Percentiles rank a stretch among this genome's conserved stretches.
phyloP scores from a whole-genome alignment of 2,888 invertebrate genomes.

The Pyrocoelia pectoralis region DNA sequence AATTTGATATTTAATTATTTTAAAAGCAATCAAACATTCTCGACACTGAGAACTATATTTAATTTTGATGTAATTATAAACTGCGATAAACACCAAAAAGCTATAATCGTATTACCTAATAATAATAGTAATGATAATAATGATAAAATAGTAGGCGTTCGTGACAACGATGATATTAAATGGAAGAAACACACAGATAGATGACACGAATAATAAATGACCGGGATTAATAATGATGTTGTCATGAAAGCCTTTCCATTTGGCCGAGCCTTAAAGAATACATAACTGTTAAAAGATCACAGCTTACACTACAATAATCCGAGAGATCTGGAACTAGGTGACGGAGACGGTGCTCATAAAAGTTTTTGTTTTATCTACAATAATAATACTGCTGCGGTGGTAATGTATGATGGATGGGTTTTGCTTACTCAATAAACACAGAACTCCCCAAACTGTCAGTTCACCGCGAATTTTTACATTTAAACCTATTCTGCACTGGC shows the following conservation, averaged over 20 bases:
- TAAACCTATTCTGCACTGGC: constrained; percentile 22
- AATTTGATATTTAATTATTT: constrained; percentile 44
- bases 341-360: constrained; percentile 42
- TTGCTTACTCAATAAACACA: constrained; percentile 38
- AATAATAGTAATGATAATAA: constrained; percentile 34
- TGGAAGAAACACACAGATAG: constrained; percentile 39
- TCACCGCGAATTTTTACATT: constrained; percentile 28
- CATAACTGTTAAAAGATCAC: constrained; percentile 49
- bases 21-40: constrained; percentile 34
- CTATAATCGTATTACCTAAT: constrained; percentile 43
- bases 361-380: constrained; percentile 43
- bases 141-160: constrained; percentile 17
- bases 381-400: constrained; percentile 49
- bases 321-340: constrained; percentile 42
- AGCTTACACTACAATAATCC: constrained; percentile 48
- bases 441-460: constrained; percentile 18
- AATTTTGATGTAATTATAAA: constrained; percentile 37
- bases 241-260: constrained; percentile 44
- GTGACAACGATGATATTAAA: constrained; percentile 21
- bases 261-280: constrained; percentile 46
- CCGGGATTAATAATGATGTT: constrained; percentile 37
- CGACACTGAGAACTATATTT: constrained; percentile 32
- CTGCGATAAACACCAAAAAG: constrained; percentile 47
- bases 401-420: constrained; percentile 45
- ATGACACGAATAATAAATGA: constrained; percentile 31